phyloP scores from a whole-genome alignment of 2,888 invertebrate genomes.

The Blastobasis lacticolella region DNA sequence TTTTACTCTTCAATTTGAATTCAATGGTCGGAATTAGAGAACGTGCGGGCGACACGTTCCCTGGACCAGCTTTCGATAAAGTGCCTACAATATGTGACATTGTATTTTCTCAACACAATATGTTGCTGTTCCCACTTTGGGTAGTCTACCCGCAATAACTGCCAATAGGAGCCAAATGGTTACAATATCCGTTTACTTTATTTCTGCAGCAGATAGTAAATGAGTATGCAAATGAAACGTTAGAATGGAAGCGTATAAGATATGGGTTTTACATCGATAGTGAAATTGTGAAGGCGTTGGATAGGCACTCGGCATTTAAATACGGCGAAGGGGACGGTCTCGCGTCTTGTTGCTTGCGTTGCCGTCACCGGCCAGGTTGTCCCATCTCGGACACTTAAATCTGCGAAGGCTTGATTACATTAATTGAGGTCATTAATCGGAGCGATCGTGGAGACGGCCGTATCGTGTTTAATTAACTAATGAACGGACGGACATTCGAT shows the following conservation, averaged over 20 bases:
- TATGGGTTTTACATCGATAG: too few relatives aligned
- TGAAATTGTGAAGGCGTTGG: too few relatives aligned
- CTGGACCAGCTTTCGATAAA: slow-evolving; percentile 40
- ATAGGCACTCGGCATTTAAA: too few relatives aligned
- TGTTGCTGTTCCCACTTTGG: slow-evolving; percentile 22
- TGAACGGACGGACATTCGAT: slow-evolving; percentile 56
- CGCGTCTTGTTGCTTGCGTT: too few relatives aligned
- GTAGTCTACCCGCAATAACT: background rate
- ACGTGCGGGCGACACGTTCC: slow-evolving; percentile 40
- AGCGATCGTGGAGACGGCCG: slow-evolving; percentile 50
- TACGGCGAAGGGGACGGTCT: too few relatives aligned
- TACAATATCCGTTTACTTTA: slow-evolving; percentile 2
- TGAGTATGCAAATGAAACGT: slow-evolving; percentile 1
- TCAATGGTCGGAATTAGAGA: slow-evolving; percentile 65
- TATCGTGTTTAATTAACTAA: slow-evolving; percentile 72
- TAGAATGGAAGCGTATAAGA: too few relatives aligned
- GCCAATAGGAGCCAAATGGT: slow-evolving; percentile 4
- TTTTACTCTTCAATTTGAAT: slow-evolving; percentile 70
- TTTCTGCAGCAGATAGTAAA: background rate
- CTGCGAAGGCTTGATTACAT: slow-evolving; percentile 61
- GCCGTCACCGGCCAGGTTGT: background rate
- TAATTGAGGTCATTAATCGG: slow-evolving; percentile 66
- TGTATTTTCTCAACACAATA: slow-evolving; percentile 35
- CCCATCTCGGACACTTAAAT: slow-evolving; percentile 41
- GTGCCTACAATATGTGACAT: slow-evolving; percentile 45